Conservation (phyloP, 2,113 vertebrate genomes). For the Mus pahari region DNA sequence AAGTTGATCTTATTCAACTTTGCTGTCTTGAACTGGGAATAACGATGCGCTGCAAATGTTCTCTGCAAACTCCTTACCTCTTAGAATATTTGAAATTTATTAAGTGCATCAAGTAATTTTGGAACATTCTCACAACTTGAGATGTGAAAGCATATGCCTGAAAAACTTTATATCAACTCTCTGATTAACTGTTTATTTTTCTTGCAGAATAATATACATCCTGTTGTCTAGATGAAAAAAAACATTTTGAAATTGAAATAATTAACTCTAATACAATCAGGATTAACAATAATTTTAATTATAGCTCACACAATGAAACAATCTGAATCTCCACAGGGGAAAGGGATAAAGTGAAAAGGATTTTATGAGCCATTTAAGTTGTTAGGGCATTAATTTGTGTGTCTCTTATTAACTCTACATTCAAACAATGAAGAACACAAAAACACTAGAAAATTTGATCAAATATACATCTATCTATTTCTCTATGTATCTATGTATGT, state of each 20-base stretch:
- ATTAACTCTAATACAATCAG: constrained; percentile 37
- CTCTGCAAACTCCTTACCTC: neutral
- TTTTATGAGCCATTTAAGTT: neutral
- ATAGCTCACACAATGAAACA: neutral
- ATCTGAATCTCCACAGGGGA: neutral
- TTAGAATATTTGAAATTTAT: neutral
- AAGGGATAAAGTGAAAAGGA: neutral
- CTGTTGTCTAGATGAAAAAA: neutral
- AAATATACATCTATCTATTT: neutral
- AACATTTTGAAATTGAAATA: constrained; percentile 35
- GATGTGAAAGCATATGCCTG: neutral
- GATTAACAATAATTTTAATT: constrained; percentile 26
- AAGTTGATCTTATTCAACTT: neutral
- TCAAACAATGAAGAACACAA: neutral
- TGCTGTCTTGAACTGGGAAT: neutral
- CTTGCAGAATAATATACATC: neutral
- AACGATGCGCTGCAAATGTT: neutral
- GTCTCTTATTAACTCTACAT: neutral
- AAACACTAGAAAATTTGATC: neutral
- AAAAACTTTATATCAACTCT: constrained; percentile 39
- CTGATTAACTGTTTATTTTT: constrained; percentile 19
- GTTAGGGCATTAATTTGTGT: neutral
- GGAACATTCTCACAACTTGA: constrained; percentile 42
- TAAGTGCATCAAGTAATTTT: neutral
- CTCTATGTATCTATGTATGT: too few species aligned